phyloP scores from a whole-genome alignment of 2,113 vertebrate species.

The Limnothrissa miodon region DNA sequence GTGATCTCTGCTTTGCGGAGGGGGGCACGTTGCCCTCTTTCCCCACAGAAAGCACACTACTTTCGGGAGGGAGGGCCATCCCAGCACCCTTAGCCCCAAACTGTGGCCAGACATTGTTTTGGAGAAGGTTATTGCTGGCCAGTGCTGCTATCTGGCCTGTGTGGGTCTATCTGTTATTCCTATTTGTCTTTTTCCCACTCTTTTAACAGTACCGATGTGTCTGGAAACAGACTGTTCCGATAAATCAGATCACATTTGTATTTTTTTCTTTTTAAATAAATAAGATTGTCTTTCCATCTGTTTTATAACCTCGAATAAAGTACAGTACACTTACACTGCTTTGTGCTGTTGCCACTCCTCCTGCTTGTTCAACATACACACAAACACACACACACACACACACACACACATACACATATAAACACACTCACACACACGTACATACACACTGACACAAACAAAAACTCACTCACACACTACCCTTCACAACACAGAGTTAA shows the following conservation, averaged over 20 bases:
- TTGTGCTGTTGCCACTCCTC: not conserved
- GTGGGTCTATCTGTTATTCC: not conserved
- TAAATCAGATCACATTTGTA: not conserved
- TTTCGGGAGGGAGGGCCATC: not conserved
- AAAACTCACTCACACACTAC: not conserved
- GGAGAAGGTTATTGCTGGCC: slow-evolving; percentile 10
- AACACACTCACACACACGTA: not conserved
- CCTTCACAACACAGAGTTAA: not conserved
- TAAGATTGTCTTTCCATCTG: not conserved
- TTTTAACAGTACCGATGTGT: not conserved
- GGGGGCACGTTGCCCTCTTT: slow-evolving; percentile 29
- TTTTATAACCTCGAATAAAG: not conserved
- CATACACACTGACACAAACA: not conserved
- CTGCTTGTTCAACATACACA: not conserved
- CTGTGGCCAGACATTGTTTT: slow-evolving; percentile 1
- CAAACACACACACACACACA: too few relatives aligned
- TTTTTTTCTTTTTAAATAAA: not conserved
- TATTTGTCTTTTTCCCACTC: not conserved
- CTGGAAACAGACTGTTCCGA: not conserved
- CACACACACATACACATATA: not conserved
- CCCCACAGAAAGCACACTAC: not conserved
- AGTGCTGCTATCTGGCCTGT: not conserved
- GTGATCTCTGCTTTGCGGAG: slow-evolving; percentile 52
- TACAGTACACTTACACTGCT: not conserved
- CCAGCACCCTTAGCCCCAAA: not conserved